Conservation (phyloP, 1,140 invertebrate species). For the Pectinophora gossypiella region DNA sequence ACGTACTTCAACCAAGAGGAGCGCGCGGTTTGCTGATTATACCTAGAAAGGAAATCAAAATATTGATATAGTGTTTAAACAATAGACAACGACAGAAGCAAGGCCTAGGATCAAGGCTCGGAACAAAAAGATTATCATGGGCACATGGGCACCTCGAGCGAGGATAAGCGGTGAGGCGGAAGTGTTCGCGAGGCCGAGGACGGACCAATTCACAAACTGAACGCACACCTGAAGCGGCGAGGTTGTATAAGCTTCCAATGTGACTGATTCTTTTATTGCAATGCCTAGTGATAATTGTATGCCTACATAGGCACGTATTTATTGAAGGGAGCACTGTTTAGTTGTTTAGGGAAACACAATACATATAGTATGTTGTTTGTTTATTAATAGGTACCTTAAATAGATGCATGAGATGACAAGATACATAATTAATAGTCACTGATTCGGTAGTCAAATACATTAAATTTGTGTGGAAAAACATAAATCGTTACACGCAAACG, state of each 20-base stretch:
- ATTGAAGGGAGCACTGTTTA: too few species aligned
- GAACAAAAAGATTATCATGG: conserved; percentile 61
- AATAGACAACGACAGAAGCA: conserved; percentile 30
- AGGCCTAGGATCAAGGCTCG: conserved; percentile 56
- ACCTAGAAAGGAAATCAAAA: conserved; percentile 69
- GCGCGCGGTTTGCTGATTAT: conserved; percentile 69
- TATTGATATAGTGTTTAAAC: conserved; percentile 37
- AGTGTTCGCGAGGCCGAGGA: conserved; percentile 66
- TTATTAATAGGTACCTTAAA: too few species aligned
- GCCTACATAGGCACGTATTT: too few species aligned
- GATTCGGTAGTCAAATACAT: too few species aligned
- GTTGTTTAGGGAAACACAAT: too few species aligned
- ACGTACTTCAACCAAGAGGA: conserved; percentile 69
- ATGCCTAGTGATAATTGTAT: too few species aligned
- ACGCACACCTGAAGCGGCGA: conserved; percentile 18
- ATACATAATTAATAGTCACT: too few species aligned
- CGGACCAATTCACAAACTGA: conserved; percentile 61
- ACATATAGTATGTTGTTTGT: too few species aligned
- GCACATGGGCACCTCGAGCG: conserved; percentile 55
- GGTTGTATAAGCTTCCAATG: neutral
- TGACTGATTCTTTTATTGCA: too few species aligned
- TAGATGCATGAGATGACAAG: too few species aligned
- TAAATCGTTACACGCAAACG: neutral
- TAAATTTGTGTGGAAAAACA: too few species aligned
- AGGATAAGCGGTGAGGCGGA: conserved; percentile 68